Percentiles rank a stretch among this genome's conserved stretches.
phyloP scores from a whole-genome alignment of 2,797 vertebrate species.

The Pangasius mekongensis region DNA sequence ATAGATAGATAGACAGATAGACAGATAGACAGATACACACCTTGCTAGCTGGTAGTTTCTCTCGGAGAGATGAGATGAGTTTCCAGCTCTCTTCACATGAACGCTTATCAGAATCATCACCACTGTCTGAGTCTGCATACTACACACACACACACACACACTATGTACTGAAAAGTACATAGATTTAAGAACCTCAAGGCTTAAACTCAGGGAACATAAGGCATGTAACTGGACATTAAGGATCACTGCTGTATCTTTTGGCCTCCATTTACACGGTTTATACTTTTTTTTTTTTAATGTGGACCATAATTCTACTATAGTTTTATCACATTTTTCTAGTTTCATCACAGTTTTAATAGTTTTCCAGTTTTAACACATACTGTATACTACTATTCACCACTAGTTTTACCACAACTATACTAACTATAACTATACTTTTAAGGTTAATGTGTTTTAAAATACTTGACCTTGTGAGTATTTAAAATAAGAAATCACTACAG shows the following conservation, averaged over 20 bases:
- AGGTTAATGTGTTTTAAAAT: neutral
- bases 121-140: slow-evolving; percentile 20
- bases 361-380: no score
- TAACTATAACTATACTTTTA: neutral
- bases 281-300: neutral
- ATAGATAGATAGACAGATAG: neutral
- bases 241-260: neutral
- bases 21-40: slow-evolving; percentile 23
- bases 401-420: neutral
- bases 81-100: slow-evolving; percentile 93
- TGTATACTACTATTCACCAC: neutral
- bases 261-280: neutral
- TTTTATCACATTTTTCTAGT: neutral
- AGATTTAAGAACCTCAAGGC: neutral
- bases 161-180: neutral
- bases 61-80: slow-evolving; percentile 86
- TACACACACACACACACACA: slow-evolving; percentile 21
- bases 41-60: slow-evolving; percentile 87
- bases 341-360: no score
- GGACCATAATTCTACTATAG: neutral
- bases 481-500: neutral
- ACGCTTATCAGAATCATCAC: slow-evolving; percentile 57
- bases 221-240: neutral
- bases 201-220: neutral
- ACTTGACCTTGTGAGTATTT: neutral